Percentiles rank a stretch among this genome's conserved stretches.
phyloP scores from a whole-genome alignment of 2,113 vertebrate species.

The Prolemur simus region DNA sequence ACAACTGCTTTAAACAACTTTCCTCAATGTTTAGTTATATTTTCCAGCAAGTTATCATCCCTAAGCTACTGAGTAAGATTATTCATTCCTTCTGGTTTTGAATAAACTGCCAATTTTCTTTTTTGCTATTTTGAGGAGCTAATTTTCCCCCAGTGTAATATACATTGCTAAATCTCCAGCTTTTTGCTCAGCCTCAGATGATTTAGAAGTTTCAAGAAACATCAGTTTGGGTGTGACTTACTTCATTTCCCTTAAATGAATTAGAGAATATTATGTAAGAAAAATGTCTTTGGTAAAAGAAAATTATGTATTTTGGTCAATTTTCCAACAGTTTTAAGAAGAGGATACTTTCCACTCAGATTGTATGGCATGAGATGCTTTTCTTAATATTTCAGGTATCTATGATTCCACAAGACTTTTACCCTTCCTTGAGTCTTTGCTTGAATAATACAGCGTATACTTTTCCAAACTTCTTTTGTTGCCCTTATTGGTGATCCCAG shows the following conservation, averaged over 20 bases:
- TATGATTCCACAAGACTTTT: not conserved
- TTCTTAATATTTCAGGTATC: not conserved
- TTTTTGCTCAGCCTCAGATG: conserved; percentile 55
- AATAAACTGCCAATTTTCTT: conserved; percentile 64
- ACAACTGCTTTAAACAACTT: conserved; percentile 49
- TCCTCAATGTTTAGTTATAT: conserved; percentile 29
- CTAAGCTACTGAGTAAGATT: conserved; percentile 63
- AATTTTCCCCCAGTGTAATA: conserved; percentile 63
- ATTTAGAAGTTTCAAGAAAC: conserved; percentile 65
- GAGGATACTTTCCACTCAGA: not conserved
- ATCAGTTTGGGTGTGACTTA: conserved; percentile 49
- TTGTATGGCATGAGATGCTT: not conserved
- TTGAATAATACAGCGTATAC: not conserved
- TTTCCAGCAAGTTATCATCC: conserved; percentile 57
- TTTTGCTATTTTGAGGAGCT: conserved; percentile 70
- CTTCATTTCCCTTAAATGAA: conserved; percentile 60
- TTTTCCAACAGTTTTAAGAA: not conserved
- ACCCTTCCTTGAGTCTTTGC: not conserved
- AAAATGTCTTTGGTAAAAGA: conserved; percentile 13
- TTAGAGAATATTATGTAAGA: conserved; percentile 35
- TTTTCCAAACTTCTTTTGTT: not conserved
- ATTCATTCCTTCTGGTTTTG: conserved; percentile 69
- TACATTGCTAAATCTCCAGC: conserved; percentile 55
- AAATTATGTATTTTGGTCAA: conserved; percentile 38
- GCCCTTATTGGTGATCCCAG: not conserved